Percentiles rank a stretch among this genome's conserved stretches.
phyloP scores from a whole-genome alignment of 2,888 invertebrate genomes.

The Rhagonycha lutea region DNA sequence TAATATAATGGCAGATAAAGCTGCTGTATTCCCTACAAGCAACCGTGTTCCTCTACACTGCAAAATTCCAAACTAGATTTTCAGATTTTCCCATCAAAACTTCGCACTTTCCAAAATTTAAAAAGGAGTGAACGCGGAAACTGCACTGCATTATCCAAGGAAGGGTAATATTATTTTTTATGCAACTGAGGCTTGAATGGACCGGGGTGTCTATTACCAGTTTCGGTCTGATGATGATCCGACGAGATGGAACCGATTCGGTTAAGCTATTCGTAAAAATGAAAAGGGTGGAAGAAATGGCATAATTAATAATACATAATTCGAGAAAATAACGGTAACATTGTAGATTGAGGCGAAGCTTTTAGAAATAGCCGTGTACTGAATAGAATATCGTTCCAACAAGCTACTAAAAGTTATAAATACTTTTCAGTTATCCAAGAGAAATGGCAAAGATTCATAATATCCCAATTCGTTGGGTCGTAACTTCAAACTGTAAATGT shows the following conservation, averaged over 20 bases:
- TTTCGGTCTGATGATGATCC: background rate
- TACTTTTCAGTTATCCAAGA: constrained; percentile 42
- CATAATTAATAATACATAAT: background rate
- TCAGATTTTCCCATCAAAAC: background rate
- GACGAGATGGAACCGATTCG: background rate
- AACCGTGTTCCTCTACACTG: constrained; percentile 31
- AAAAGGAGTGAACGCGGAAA: background rate
- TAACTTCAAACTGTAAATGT: constrained; percentile 48
- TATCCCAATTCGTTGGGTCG: constrained; percentile 17
- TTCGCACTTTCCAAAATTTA: background rate
- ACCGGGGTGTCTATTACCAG: background rate
- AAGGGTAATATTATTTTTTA: background rate
- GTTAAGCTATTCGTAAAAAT: background rate
- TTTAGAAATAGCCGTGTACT: constrained; percentile 45
- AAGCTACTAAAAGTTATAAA: constrained; percentile 36
- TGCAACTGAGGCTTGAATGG: background rate
- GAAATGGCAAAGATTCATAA: constrained; percentile 14
- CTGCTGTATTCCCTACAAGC: constrained; percentile 34
- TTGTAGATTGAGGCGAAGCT: constrained; percentile 37
- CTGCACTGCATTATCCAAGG: background rate
- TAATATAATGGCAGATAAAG: constrained; percentile 52
- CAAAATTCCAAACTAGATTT: constrained; percentile 26
- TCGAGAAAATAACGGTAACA: constrained; percentile 27
- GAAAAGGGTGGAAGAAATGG: background rate
- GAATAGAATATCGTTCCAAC: constrained; percentile 47